A percentile compares a stretch with the other conserved stretches of the same genome.
These are phyloP conservation scores for Aplysia californica DNA, from an alignment of 1,140 invertebrate genomes.

Conservation along the genomic window DNA sequence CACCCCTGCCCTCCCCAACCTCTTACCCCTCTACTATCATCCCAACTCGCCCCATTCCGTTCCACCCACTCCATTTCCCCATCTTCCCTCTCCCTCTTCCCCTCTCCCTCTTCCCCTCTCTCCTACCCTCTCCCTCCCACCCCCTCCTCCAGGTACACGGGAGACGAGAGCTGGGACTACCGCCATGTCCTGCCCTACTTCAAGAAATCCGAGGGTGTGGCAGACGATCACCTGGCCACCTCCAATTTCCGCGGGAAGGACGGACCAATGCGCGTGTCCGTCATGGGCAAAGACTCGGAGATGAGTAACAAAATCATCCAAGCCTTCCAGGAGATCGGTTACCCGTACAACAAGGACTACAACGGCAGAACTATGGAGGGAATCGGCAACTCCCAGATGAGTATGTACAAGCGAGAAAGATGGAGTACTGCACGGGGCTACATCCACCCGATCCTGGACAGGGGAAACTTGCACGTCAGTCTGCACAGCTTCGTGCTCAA, in stretches of 20 bases:
- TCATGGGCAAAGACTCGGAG: not conserved
- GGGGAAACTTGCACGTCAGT: not conserved
- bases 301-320: not conserved
- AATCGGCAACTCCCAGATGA: not conserved
- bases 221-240: not conserved
- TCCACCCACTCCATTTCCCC: too few species aligned
- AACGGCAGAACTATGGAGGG: not conserved
- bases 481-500: not conserved
- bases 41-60: too few species aligned
- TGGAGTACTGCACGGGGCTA: not conserved
- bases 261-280: too few species aligned
- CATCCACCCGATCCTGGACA: not conserved
- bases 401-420: not conserved
- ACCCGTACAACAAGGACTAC: not conserved
- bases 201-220: slow-evolving; percentile 77
- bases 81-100: too few species aligned
- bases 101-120: too few species aligned
- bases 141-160: slow-evolving; percentile 73
- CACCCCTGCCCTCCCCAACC: too few species aligned
- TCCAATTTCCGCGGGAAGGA: too few species aligned
- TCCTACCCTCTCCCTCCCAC: too few species aligned
- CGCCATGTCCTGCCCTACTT: slow-evolving; percentile 89
- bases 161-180: slow-evolving; percentile 91
- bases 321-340: not conserved
- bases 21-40: too few species aligned